phyloP scores from a whole-genome alignment of 1,140 invertebrate genomes.

The Drosophila paulistorum region DNA sequence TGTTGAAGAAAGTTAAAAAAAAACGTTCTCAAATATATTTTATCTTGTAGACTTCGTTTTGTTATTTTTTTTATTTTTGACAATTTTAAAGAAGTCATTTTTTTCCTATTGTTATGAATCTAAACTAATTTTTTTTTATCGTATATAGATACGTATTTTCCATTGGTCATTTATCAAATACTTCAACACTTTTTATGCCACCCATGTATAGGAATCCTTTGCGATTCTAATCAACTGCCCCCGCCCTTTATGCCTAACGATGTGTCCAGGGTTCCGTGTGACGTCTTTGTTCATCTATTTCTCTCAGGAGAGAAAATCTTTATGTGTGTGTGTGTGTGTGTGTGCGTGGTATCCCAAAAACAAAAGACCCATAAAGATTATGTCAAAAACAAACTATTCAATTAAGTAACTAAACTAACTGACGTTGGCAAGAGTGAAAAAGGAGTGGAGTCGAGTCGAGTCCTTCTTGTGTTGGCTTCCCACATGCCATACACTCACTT shows the following conservation, averaged over 20 bases:
- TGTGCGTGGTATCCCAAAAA: constrained; percentile 62
- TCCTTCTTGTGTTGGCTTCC: constrained; percentile 39
- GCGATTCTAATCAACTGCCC: constrained; percentile 64
- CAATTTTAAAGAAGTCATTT: no score
- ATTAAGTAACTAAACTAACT: constrained; percentile 81
- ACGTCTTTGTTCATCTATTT: constrained; percentile 56
- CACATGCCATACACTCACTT: constrained; percentile 27
- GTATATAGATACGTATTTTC: neutral
- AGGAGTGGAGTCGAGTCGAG: constrained; percentile 24
- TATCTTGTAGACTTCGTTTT: no score
- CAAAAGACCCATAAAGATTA: constrained; percentile 80
- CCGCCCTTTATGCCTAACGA: constrained; percentile 62
- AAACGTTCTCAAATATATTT: no score
- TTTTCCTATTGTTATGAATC: no score
- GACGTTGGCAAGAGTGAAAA: constrained; percentile 57
- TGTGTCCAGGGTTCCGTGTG: constrained; percentile 53
- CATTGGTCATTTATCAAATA: constrained; percentile 5
- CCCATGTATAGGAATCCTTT: constrained; percentile 35
- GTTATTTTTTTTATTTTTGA: no score
- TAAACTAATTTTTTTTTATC: neutral
- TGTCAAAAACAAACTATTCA: constrained; percentile 81
- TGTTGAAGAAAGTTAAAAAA: no score
- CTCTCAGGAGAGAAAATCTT: constrained; percentile 7
- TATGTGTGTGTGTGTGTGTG: constrained; percentile 26
- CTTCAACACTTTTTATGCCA: constrained; percentile 36